Conservation (phyloP, 2,888 invertebrate species). For the Anoplius nigerrimus region DNA sequence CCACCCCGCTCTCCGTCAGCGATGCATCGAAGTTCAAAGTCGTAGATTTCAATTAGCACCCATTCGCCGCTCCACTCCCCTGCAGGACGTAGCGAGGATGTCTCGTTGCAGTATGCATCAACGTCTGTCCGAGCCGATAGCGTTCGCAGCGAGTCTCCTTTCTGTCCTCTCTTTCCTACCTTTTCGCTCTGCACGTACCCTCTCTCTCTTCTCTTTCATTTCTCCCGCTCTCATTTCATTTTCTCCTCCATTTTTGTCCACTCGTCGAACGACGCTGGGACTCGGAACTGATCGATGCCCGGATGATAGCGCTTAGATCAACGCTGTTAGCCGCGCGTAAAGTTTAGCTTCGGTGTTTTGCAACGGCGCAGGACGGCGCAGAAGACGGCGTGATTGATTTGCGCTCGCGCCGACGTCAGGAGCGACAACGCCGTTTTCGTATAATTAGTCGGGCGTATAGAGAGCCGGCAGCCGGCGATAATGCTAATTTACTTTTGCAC, state of each 20-base stretch:
- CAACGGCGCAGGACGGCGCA: not conserved
- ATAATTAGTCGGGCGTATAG: too few species aligned
- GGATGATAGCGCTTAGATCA: too few species aligned
- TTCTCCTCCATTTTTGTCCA: not conserved
- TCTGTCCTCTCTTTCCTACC: not conserved
- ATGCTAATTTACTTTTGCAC: too few species aligned
- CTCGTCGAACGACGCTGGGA: constrained; percentile 48
- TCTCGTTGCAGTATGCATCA: constrained; percentile 55
- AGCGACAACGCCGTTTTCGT: constrained; percentile 8
- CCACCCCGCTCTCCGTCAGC: constrained; percentile 18
- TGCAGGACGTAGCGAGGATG: constrained; percentile 1
- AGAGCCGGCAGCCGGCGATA: too few species aligned
- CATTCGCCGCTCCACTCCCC: not conserved
- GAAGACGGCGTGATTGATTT: constrained; percentile 44
- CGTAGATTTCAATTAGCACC: constrained; percentile 70
- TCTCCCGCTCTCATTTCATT: not conserved
- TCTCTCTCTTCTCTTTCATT: not conserved
- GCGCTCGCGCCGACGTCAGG: constrained; percentile 37
- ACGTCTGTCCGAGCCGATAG: constrained; percentile 21
- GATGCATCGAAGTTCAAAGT: constrained; percentile 62
- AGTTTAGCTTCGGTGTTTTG: constrained; percentile 45
- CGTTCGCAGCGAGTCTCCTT: constrained; percentile 22
- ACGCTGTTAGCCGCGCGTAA: constrained; percentile 55
- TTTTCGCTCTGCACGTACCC: constrained; percentile 1
- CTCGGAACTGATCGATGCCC: constrained; percentile 46